phyloP scores from a whole-genome alignment of 2,797 vertebrate species.

The Pristis pectinata region DNA sequence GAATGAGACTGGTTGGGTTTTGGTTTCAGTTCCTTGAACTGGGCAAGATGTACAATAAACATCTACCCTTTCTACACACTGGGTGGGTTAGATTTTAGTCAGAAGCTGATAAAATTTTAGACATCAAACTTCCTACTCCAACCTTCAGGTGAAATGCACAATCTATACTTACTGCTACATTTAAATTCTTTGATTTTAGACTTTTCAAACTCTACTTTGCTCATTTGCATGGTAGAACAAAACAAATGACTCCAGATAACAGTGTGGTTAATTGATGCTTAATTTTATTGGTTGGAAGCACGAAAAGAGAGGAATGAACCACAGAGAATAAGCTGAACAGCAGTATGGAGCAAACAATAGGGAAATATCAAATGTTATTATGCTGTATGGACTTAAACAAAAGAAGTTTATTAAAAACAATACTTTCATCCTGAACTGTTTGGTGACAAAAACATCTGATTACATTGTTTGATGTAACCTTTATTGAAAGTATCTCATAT shows the following conservation, averaged over 20 bases:
- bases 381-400: not conserved
- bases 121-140: not conserved
- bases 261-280: not conserved
- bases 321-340: not conserved
- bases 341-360: not conserved
- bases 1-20: too few species aligned
- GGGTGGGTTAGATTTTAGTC: too few species aligned
- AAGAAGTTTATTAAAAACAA: not conserved
- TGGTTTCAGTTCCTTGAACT: too few species aligned
- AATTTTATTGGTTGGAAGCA: conserved; percentile 14
- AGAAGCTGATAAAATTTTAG: too few species aligned
- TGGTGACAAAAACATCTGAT: not conserved
- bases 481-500: not conserved
- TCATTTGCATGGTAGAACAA: not conserved
- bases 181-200: not conserved
- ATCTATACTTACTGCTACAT: not conserved
- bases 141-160: not conserved
- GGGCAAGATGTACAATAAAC: too few species aligned
- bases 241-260: not conserved
- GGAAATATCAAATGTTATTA: not conserved
- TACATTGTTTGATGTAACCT: not conserved
- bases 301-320: not conserved
- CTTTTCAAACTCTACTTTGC: not conserved
- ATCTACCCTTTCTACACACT: too few species aligned
- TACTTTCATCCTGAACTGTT: not conserved